These are phyloP conservation scores for Micromussa lordhowensis DNA, from an alignment of 92 coral and sea anemone species.

Conservation along the genomic window DNA sequence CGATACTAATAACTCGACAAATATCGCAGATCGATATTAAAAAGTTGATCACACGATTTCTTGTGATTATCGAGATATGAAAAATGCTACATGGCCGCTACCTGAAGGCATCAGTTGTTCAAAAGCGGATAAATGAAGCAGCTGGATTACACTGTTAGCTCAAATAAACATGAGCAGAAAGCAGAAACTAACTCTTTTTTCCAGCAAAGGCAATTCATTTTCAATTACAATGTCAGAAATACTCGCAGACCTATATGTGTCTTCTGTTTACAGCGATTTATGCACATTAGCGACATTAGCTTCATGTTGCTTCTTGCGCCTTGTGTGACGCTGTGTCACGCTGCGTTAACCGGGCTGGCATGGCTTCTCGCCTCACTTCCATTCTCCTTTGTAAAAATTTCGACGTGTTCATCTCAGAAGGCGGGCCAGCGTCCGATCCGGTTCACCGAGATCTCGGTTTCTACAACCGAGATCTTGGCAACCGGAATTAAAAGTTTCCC, in stretches of 20 bases:
- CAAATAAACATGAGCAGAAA: not conserved
- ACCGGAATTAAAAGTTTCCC: too few relatives aligned
- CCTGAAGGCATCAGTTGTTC: not conserved
- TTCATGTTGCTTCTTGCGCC: too few relatives aligned
- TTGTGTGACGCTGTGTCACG: constrained; percentile 3
- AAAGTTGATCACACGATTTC: constrained; percentile 11
- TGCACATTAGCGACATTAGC: too few relatives aligned
- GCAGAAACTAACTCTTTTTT: constrained; percentile 3
- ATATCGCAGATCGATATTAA: not conserved
- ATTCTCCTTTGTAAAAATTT: too few relatives aligned
- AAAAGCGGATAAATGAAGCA: constrained; percentile 2
- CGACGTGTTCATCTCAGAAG: too few relatives aligned
- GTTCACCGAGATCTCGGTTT: too few relatives aligned
- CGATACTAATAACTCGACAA: not conserved
- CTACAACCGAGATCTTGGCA: too few relatives aligned
- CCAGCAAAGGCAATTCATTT: constrained; percentile 5
- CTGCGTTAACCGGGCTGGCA: too few relatives aligned
- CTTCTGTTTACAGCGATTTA: not conserved
- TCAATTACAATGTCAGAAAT: not conserved
- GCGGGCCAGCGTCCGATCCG: too few relatives aligned
- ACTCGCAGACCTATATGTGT: not conserved
- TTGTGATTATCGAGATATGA: constrained; percentile 12
- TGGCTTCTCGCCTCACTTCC: too few relatives aligned
- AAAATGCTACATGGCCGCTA: constrained; percentile 3
- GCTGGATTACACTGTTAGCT: not conserved